Conservation (phyloP, 2,888 invertebrate species). For the Anoplius nigerrimus region DNA sequence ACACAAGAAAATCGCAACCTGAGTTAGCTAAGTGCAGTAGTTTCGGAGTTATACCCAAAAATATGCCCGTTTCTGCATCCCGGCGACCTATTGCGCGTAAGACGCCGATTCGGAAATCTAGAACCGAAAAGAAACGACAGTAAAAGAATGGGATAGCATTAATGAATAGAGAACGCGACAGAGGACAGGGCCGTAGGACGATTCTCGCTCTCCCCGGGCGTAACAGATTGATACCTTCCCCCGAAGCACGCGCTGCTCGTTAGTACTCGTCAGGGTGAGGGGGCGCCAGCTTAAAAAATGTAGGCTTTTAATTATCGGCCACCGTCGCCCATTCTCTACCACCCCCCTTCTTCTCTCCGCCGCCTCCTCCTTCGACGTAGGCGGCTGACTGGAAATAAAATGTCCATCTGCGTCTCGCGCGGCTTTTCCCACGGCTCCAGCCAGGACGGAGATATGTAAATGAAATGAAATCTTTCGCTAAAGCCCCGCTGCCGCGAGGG, state of each 20-base stretch:
- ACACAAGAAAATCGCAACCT: too few species aligned
- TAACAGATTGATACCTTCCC: slow-evolving; percentile 24
- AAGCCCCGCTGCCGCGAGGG: slow-evolving; percentile 1
- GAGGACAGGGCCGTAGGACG: too few species aligned
- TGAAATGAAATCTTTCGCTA: slow-evolving; percentile 60
- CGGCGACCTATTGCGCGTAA: too few species aligned
- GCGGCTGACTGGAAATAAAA: slow-evolving; percentile 19
- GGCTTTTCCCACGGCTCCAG: slow-evolving; percentile 16
- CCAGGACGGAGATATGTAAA: slow-evolving; percentile 56
- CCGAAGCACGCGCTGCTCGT: slow-evolving; percentile 49
- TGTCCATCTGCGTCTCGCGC: background rate
- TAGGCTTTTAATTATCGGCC: slow-evolving; percentile 57
- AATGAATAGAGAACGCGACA: too few species aligned
- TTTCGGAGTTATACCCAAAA: too few species aligned
- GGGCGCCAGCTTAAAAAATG: slow-evolving; percentile 56
- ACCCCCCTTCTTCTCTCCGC: slow-evolving; percentile 9
- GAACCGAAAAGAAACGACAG: too few species aligned
- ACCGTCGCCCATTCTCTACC: slow-evolving; percentile 20
- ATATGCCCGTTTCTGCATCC: too few species aligned
- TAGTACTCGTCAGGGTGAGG: slow-evolving; percentile 50
- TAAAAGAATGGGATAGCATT: too few species aligned
- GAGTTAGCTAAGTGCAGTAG: too few species aligned
- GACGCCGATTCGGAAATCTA: too few species aligned
- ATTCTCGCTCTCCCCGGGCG: too few species aligned
- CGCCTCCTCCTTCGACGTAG: slow-evolving; percentile 21